These are phyloP conservation scores for Endomychus coccineus DNA, from an alignment of 2,888 invertebrate genomes.

Conservation along the genomic window DNA sequence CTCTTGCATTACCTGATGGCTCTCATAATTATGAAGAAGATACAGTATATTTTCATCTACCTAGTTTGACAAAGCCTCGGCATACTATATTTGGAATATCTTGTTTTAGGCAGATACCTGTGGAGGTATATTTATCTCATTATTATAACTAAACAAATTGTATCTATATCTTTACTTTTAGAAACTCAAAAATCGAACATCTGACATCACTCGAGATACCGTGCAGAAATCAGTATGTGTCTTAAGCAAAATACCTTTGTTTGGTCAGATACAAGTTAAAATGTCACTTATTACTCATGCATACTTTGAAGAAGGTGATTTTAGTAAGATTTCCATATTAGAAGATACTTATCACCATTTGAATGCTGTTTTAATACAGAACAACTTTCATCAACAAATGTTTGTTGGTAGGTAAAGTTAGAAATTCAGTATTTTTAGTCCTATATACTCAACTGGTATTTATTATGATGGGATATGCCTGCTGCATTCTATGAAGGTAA, in stretches of 20 bases:
- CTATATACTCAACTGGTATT: too few species aligned
- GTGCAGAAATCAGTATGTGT: slow-evolving; percentile 98
- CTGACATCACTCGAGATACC: slow-evolving; percentile 93
- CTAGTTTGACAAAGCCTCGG: slow-evolving; percentile 74
- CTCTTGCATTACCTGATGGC: slow-evolving; percentile 93
- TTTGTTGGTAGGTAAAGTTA: slow-evolving; percentile 55
- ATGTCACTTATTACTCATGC: slow-evolving; percentile 93
- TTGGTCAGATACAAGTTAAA: slow-evolving; percentile 91
- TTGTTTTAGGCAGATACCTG: slow-evolving; percentile 94
- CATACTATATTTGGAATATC: slow-evolving; percentile 92
- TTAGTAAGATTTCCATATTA: slow-evolving; percentile 77
- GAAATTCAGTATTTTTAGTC: too few species aligned
- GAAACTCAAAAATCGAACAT: slow-evolving; percentile 85
- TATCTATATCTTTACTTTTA: slow-evolving; percentile 38
- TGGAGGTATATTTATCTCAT: slow-evolving; percentile 57
- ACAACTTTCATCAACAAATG: slow-evolving; percentile 55
- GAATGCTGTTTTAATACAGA: slow-evolving; percentile 68
- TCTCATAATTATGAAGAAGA: slow-evolving; percentile 95
- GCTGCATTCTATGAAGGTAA: too few species aligned
- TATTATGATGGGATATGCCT: too few species aligned
- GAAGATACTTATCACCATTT: slow-evolving; percentile 90
- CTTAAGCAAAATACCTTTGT: slow-evolving; percentile 81
- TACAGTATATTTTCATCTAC: slow-evolving; percentile 92
- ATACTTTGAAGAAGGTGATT: slow-evolving; percentile 93
- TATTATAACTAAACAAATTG: slow-evolving; percentile 3